Conservation (phyloP, 2,888 invertebrate genomes). For the Halictus quadricinctus region DNA sequence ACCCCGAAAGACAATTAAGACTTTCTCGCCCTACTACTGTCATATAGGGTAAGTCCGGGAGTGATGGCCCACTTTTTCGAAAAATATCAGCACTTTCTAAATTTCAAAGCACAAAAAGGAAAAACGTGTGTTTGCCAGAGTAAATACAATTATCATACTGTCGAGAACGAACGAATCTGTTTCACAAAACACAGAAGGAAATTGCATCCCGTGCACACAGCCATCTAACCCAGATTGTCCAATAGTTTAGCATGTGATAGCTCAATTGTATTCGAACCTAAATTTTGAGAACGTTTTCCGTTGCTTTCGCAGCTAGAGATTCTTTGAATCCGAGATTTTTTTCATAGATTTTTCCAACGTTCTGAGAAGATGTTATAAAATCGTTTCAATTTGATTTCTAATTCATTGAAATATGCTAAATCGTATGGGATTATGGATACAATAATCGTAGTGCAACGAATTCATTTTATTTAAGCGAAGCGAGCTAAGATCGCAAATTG, state of each 20-base stretch:
- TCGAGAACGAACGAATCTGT: too few relatives aligned
- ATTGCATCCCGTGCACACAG: background rate
- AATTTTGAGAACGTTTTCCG: background rate
- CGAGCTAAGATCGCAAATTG: background rate
- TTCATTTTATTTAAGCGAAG: too few relatives aligned
- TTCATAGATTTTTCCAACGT: background rate
- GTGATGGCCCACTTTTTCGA: background rate
- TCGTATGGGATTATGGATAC: too few relatives aligned
- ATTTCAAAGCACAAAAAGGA: background rate
- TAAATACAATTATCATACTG: background rate
- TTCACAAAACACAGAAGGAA: background rate
- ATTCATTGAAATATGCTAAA: background rate
- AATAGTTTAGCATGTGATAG: background rate
- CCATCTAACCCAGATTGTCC: background rate
- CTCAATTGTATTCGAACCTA: background rate
- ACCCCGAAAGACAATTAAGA: slow-evolving; percentile 14
- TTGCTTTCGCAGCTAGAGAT: background rate
- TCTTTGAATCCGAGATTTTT: background rate
- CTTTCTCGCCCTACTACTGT: slow-evolving; percentile 13
- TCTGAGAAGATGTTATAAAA: background rate
- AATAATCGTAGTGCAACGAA: too few relatives aligned
- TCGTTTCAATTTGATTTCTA: background rate
- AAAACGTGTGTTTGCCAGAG: background rate
- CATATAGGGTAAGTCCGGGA: background rate
- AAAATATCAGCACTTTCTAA: background rate